Evolutionary conservation across 2,888 invertebrate genomes (phyloP).

Genomic region (Meliscaeva auricollis): DNA sequence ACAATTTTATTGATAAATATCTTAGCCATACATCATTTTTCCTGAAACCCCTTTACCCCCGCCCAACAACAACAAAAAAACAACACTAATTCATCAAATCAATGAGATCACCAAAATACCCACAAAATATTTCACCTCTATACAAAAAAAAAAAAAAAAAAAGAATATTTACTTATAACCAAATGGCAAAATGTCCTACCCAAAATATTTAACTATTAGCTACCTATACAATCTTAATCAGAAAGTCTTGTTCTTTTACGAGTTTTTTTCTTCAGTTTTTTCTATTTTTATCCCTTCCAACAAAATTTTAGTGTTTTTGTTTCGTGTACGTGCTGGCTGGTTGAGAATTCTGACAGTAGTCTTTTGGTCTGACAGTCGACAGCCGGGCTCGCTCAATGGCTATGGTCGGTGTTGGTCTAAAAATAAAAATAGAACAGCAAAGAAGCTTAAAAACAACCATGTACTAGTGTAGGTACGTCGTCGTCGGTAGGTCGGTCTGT

Average conservation of each 20-base stretch:
- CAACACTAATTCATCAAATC: constrained; percentile 29
- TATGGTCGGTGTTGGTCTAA: constrained; percentile 39
- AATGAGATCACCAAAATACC: constrained; percentile 32
- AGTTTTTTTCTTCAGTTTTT: too few species aligned
- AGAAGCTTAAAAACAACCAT: constrained; percentile 35
- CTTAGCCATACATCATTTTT: background rate
- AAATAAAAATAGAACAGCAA: constrained; percentile 68
- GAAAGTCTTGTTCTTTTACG: constrained; percentile 38
- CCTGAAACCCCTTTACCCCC: background rate
- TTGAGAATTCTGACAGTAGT: constrained; percentile 48
- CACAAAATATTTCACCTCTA: constrained; percentile 6
- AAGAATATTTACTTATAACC: constrained; percentile 18
- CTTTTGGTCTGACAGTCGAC: constrained; percentile 65
- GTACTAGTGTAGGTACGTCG: background rate
- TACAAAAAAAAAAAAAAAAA: background rate
- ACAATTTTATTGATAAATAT: constrained; percentile 22
- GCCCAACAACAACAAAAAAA: background rate
- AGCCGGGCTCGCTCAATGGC: constrained; percentile 59
- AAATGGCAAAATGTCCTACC: constrained; percentile 31
- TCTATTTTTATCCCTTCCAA: constrained; percentile 58
- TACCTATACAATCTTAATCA: constrained; percentile 15
- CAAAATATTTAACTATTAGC: constrained; percentile 11
- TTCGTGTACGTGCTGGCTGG: background rate
- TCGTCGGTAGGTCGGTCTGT: background rate
- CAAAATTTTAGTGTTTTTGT: constrained; percentile 24